Percentiles rank a stretch among this genome's conserved stretches.
phyloP scores from a whole-genome alignment of 2,113 vertebrate genomes.

The Chlorocebus sabaeus region DNA sequence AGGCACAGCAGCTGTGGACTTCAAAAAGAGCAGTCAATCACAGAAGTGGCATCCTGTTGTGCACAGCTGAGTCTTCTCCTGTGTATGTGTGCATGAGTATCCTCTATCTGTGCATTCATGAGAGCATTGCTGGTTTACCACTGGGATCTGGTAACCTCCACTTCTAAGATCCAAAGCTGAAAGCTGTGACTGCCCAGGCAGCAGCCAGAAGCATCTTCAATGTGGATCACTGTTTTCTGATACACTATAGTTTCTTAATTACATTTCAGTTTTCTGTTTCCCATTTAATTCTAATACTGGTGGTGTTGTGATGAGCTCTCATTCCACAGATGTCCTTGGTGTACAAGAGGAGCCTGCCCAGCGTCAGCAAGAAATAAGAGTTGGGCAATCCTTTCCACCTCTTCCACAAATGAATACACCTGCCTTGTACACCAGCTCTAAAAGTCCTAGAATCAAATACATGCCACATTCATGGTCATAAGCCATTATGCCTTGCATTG shows the following conservation, averaged over 20 bases:
- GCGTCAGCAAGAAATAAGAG: neutral
- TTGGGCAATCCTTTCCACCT: neutral
- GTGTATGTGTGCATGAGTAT: neutral
- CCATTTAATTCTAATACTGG: neutral
- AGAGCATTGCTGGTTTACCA: neutral
- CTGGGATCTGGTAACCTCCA: neutral
- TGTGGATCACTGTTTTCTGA: neutral
- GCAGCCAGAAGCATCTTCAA: neutral
- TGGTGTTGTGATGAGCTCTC: neutral
- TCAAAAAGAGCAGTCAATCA: neutral
- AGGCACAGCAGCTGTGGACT: neutral
- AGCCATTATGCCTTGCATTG: neutral
- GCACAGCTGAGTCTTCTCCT: neutral
- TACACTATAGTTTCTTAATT: neutral
- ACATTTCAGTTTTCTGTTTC: neutral
- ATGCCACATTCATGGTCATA: neutral
- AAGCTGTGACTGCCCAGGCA: neutral
- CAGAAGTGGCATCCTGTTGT: neutral
- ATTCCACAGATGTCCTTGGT: neutral
- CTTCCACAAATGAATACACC: neutral
- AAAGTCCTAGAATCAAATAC: neutral
- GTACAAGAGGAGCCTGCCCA: neutral
- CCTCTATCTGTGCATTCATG: neutral
- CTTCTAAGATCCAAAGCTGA: neutral
- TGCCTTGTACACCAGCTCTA: neutral